phyloP scores from a whole-genome alignment of 2,113 vertebrate species.

The Tilapia sparmanii region DNA sequence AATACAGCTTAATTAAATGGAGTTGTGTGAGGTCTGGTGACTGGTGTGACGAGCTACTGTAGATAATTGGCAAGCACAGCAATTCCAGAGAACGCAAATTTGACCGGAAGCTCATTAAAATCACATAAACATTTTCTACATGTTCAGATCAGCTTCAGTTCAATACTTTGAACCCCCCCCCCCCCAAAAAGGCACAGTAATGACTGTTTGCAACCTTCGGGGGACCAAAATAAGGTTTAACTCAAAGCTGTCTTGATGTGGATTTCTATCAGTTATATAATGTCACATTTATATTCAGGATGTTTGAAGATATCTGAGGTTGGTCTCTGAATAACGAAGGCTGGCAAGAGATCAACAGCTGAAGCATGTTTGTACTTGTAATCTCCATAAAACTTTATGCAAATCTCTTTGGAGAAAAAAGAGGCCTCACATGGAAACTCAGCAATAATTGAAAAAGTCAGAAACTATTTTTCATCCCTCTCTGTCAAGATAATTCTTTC shows the following conservation, averaged over 20 bases:
- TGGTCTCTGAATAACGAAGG: slow-evolving; percentile 6
- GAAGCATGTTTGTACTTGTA: slow-evolving; percentile 15
- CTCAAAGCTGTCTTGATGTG: slow-evolving; percentile 1
- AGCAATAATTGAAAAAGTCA: slow-evolving; percentile 38
- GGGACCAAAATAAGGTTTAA: not conserved
- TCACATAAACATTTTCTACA: not conserved
- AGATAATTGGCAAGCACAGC: slow-evolving; percentile 23
- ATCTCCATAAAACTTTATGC: slow-evolving; percentile 43
- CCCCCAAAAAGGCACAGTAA: not conserved
- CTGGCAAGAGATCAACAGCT: slow-evolving; percentile 19
- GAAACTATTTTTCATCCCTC: slow-evolving; percentile 1
- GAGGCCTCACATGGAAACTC: not conserved
- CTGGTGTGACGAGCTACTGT: slow-evolving; percentile 4
- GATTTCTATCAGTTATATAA: not conserved
- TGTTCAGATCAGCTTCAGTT: slow-evolving; percentile 12
- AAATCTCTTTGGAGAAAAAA: slow-evolving; percentile 13
- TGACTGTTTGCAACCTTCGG: not conserved
- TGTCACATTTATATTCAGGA: not conserved
- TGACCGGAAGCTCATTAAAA: slow-evolving; percentile 21
- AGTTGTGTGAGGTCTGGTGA: slow-evolving; percentile 24
- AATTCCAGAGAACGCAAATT: slow-evolving; percentile 29
- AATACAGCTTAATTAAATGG: slow-evolving; percentile 31
- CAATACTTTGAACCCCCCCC: not conserved
- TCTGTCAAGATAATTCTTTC: slow-evolving; percentile 2
- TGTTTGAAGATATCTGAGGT: slow-evolving; percentile 16